Evolutionary conservation across 2,113 vertebrate species (phyloP), one percentile per base, ranked within the genome.

Genomic region (Glaucidium brasilianum): DNA sequence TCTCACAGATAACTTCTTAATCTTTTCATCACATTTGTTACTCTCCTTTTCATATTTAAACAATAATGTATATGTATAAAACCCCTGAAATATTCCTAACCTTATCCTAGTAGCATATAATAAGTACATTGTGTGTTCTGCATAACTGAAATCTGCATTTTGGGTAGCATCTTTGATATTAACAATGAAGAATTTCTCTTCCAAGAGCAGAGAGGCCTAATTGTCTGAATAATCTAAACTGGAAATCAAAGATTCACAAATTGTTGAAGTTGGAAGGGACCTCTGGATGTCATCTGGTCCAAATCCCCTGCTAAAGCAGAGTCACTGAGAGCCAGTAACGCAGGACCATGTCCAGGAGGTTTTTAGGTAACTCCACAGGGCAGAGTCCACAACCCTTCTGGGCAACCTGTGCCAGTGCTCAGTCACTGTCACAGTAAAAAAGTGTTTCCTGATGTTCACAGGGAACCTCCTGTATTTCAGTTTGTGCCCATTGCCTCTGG

Each of bases 241-340:
- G 18, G 43, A 84, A 80, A 60, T 41, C 56, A 50, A 2, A 19
- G 49, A 43, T 56, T 55, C 12, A 55, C 11, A 52, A 30, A 18
- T 21, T 5, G 11, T 9, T 81, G 43, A 27, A 1, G 2, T 4
- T 78, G 43, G 27, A 64, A 64, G 11, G 5, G 19, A 41, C 11
- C 10, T 39, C 4, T 21, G 10, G 15, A 77, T 7, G 5, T 26
- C 22, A 53, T 23, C 4, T 26, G 9, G 6, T 69, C 12, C 25
- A 86, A 45, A 0, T 0, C 3, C 25, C 2, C 25, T 53, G 26
- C 12, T 73, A 32, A 81, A 59, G 17, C 2, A 9, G 2, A 11
- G 9, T 15, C 20, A 34, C 34, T 26, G 21, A 50, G 9, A 74
- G 6, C 8, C 18, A 59, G 5, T 52, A 30, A 21, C 17, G 2